Evolutionary conservation across 2,888 invertebrate species (phyloP).

Genomic region (Andrena flavipes): DNA sequence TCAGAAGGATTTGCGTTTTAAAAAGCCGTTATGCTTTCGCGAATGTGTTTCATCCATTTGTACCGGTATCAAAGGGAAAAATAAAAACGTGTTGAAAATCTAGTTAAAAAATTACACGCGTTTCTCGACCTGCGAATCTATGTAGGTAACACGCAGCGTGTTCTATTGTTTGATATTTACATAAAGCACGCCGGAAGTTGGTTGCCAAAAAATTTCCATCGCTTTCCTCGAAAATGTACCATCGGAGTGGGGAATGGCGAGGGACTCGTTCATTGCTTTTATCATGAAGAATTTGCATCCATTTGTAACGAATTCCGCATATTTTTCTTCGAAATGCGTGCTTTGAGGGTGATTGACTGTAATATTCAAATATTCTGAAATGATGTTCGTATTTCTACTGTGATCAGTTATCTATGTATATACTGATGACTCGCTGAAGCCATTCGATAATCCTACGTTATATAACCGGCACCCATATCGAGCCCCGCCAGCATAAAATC

Average conservation of each 20-base stretch:
- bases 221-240: background rate
- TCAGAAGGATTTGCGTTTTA: background rate
- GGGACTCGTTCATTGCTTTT: background rate
- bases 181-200: background rate
- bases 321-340: too few species aligned
- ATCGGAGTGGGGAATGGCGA: background rate
- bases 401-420: slow-evolving; percentile 29
- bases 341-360: background rate
- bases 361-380: slow-evolving; percentile 28
- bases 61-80: background rate
- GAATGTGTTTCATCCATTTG: background rate
- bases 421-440: slow-evolving; percentile 41
- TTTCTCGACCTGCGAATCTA: background rate
- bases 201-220: background rate
- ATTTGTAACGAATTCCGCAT: too few species aligned
- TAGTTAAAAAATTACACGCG: background rate
- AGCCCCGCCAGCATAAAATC: slow-evolving; percentile 38
- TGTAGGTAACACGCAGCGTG: background rate
- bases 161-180: background rate
- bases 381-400: slow-evolving; percentile 22
- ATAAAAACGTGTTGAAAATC: background rate
- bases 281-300: background rate
- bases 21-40: background rate
- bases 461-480: slow-evolving; percentile 41
- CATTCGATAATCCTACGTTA: slow-evolving; percentile 51